Evolutionary conservation across 2,888 invertebrate genomes (phyloP), one percentile per base, ranked within the genome.

Genomic region (Drosophila suboccidentalis): DNA sequence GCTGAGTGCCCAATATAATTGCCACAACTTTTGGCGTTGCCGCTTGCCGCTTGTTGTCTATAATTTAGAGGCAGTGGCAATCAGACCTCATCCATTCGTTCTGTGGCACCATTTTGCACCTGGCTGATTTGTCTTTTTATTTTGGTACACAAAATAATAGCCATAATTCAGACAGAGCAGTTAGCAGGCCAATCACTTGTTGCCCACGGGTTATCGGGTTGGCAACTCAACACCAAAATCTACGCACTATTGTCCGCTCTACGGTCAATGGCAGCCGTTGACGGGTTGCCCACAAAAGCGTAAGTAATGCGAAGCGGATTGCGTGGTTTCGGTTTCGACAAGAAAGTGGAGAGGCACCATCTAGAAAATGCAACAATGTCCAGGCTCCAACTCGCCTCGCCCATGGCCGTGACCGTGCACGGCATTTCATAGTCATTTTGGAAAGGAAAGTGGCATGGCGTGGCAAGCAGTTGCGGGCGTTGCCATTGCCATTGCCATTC

Each of bases 71-170:
- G 65, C 75, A 79, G 72, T 86, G 72, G 83, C 86, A 87, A 87
- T 90, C 89, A 90, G 87, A 87, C 76, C 87, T 90, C 87, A 71
- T 86, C 90, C 80, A 61, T 75, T 79, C 68, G 39, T 58, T 62
- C 69, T 66, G 77, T 70, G 83, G 73, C 84, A 78, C 73, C 79
- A 69, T 75, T 85, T 81, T 74, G 61, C 84, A 71, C 64, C 71
- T 80, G 71, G 39, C 32, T 55, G 39, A 19, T 53, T 53, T 75
- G 51, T 57, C 32, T 53, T 63, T 65, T 53, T 50, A 46, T 32
- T 54, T 53, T 43, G 32, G 36, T 60, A 26, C 53, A 51, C 70
- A 62, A 63, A 32, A 67, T 84, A 76, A 84, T 87, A 67, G 54
- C 75, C 55, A 79, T 84, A 78, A 84, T 89, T 70, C 63, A 70